These are phyloP conservation scores for Drosophila burlai DNA, from an alignment of 1,140 invertebrate species.

Conservation along the genomic window DNA sequence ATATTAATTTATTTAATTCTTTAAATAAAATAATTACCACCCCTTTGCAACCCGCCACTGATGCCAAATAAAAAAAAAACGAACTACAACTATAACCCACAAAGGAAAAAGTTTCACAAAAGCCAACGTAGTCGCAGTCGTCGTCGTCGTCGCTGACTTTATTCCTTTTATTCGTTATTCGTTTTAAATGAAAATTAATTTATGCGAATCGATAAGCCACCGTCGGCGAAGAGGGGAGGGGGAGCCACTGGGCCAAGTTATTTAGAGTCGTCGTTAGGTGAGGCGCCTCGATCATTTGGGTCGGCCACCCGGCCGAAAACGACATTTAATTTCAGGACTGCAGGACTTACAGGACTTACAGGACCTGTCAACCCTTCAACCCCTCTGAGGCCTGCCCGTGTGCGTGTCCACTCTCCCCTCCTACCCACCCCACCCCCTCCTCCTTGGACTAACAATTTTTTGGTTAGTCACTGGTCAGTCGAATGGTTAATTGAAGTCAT, in stretches of 20 bases:
- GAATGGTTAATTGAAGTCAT: constrained; percentile 81
- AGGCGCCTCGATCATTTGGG: constrained; percentile 31
- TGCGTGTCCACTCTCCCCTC: constrained; percentile 55
- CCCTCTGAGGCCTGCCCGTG: constrained; percentile 16
- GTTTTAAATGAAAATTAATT: constrained; percentile 84
- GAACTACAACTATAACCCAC: neutral
- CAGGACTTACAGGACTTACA: constrained; percentile 18
- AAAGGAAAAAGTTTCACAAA: constrained; percentile 47
- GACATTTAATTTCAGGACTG: constrained; percentile 9
- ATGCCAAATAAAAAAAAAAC: neutral
- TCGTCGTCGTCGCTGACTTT: constrained; percentile 59
- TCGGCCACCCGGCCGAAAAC: constrained; percentile 4
- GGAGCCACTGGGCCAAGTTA: constrained; percentile 8
- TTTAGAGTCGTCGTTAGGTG: constrained; percentile 16
- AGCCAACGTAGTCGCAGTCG: constrained; percentile 1
- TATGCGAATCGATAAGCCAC: constrained; percentile 79
- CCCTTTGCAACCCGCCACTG: constrained; percentile 2
- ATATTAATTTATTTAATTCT: neutral
- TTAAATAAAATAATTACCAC: neutral
- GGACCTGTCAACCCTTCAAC: constrained; percentile 50
- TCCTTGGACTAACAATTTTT: constrained; percentile 39
- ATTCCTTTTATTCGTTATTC: constrained; percentile 64
- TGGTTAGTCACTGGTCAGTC: constrained; percentile 79
- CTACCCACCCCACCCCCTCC: neutral
- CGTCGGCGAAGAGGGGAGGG: neutral